Evolutionary conservation across 2,888 invertebrate species (phyloP).

Genomic region (Oscheius sp.): DNA sequence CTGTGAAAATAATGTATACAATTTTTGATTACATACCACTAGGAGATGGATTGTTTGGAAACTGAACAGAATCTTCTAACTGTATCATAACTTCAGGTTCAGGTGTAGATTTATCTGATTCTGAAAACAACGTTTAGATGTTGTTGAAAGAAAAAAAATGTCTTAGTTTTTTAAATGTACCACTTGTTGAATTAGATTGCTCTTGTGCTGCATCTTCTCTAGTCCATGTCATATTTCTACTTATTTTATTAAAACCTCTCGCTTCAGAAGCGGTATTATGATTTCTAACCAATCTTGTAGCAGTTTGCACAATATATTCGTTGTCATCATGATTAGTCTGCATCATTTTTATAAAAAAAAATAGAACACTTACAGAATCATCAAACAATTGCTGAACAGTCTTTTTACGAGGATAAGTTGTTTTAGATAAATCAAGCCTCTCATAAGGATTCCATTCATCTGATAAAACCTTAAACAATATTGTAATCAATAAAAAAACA

Average conservation of each 20-base stretch:
- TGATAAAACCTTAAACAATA: background rate
- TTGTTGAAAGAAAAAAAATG: background rate
- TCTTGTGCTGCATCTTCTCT: background rate
- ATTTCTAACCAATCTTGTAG: slow-evolving; percentile 4
- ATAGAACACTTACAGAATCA: no score
- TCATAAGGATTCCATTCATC: background rate
- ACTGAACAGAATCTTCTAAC: background rate
- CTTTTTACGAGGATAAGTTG: background rate
- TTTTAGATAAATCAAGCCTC: background rate
- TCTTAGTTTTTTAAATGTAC: no score
- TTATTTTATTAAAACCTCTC: background rate
- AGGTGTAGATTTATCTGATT: background rate
- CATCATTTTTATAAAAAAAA: no score
- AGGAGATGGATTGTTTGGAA: background rate
- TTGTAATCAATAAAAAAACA: background rate
- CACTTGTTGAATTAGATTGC: background rate
- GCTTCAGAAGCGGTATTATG: background rate
- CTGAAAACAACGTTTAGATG: no score
- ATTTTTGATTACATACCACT: background rate
- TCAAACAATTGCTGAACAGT: no score
- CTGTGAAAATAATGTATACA: background rate
- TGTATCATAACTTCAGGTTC: slow-evolving; percentile 4
- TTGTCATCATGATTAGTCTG: background rate
- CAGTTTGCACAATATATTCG: slow-evolving; percentile 13
- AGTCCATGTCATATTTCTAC: background rate